Evolutionary conservation across 2,888 invertebrate species (phyloP), one percentile per base, ranked within the genome.

Genomic region (Polymixis flavicincta): DNA sequence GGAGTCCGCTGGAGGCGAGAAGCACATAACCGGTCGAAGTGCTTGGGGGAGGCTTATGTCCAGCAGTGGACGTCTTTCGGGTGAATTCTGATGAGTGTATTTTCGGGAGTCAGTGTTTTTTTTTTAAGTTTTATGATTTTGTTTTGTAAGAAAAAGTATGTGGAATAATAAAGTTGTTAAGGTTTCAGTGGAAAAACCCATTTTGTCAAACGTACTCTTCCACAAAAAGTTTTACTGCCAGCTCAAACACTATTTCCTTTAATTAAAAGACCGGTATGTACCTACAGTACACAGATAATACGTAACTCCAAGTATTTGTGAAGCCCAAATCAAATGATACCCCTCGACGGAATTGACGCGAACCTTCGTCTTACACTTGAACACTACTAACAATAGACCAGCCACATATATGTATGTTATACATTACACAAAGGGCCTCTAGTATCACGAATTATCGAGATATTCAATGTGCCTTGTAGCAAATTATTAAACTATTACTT

Each of bases 241-340:
- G 14, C 50, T 28, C 22, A 55, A 37, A 76, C 28, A 13, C 9
- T 22, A 25, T 57, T 28, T 19, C 0, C 19, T 64, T 68, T 60
- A 68, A 78, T 72, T 83, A 72, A 48, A 78, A 32, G 17, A 54
- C 22, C 22, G 32, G 8, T 50, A 32, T 42, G 17, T 22, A 32
- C 9, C 4, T 8, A 8, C 13, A 63, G 17, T 63, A 52, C 57
- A 9, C 22, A 60, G 61, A 52, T 71, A 82, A 64, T 65, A 67
- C 54, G 57, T 45, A 45, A 48, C 19, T 54, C 32, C 22, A 45
- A 71, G 64, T 81, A 73, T 73, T 73, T 71, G 63, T 65, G 32
- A 52, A 71, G 63, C 77, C 82, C 73, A 81, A 73, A 81, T 83
- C 77, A 81, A 83, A 76, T 71, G 82, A 81, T 73, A 70, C 59